phyloP scores from a whole-genome alignment of 2,888 invertebrate genomes.

The Mesoligia furuncula region DNA sequence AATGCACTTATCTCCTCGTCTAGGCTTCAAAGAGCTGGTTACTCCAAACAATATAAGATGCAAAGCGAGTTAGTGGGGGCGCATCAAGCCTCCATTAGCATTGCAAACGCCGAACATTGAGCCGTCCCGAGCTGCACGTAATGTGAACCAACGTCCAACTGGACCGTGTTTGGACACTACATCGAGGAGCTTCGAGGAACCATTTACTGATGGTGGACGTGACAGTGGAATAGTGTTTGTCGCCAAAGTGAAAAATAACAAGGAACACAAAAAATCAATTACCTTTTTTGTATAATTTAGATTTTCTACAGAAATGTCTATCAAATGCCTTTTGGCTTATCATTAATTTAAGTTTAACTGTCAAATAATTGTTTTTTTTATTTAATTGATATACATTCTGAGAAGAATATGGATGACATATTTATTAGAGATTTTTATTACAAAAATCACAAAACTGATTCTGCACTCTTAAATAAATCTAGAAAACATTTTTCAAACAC shows the following conservation, averaged over 20 bases:
- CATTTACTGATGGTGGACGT: constrained; percentile 13
- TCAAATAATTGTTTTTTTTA: no score
- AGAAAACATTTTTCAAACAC: background rate
- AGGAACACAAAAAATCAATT: background rate
- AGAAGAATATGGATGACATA: background rate
- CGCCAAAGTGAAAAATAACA: background rate
- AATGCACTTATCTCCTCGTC: constrained; percentile 36
- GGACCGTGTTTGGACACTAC: constrained; percentile 35
- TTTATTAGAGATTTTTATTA: background rate
- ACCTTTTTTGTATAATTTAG: background rate
- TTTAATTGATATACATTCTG: background rate
- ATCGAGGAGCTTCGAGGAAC: constrained; percentile 12
- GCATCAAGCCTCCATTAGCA: constrained; percentile 66
- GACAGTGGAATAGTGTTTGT: background rate
- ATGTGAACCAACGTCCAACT: constrained; percentile 25
- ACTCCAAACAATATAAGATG: constrained; percentile 66
- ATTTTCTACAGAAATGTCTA: background rate
- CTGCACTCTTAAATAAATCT: background rate
- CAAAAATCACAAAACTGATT: background rate
- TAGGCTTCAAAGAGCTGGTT: constrained; percentile 57
- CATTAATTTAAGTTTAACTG: background rate
- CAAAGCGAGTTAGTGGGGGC: constrained; percentile 64
- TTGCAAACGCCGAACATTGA: constrained; percentile 63
- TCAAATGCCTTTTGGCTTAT: background rate
- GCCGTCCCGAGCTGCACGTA: constrained; percentile 42